Evolutionary conservation across 2,113 vertebrate species (phyloP).

Genomic region (Nycticorax nycticorax): DNA sequence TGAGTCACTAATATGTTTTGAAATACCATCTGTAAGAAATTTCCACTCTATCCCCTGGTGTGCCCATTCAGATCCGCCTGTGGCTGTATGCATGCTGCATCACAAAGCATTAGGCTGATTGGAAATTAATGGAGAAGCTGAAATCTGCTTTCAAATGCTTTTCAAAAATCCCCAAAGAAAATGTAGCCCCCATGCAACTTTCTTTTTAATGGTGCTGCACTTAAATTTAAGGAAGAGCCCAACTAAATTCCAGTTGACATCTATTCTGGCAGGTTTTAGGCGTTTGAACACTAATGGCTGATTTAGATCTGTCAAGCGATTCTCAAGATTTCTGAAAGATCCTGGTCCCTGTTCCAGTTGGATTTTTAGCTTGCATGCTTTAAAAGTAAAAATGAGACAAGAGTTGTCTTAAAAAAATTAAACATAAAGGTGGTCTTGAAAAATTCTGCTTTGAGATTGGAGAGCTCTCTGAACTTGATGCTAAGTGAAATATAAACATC

Average conservation of each 20-base stretch:
- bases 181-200: neutral
- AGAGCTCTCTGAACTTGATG: neutral
- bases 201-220: constrained; percentile 8
- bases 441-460: neutral
- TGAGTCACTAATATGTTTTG: constrained; percentile 39
- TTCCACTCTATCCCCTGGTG: constrained; percentile 46
- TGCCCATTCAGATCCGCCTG: constrained; percentile 14
- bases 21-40: constrained; percentile 61
- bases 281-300: neutral
- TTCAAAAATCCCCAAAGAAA: constrained; percentile 39
- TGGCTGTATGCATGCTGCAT: constrained; percentile 45
- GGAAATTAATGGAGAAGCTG: constrained; percentile 46
- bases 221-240: constrained; percentile 21
- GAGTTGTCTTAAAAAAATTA: neutral
- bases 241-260: neutral
- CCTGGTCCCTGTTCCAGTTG: neutral
- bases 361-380: neutral
- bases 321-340: neutral
- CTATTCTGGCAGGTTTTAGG: neutral
- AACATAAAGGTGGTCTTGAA: neutral
- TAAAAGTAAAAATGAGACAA: neutral
- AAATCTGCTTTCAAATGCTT: constrained; percentile 37
- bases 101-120: constrained; percentile 58
- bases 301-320: neutral
- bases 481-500: neutral